Percentiles rank a stretch among this genome's conserved stretches.
Conservation (phyloP, 2,888 invertebrate species). For the Autographa gamma region DNA sequence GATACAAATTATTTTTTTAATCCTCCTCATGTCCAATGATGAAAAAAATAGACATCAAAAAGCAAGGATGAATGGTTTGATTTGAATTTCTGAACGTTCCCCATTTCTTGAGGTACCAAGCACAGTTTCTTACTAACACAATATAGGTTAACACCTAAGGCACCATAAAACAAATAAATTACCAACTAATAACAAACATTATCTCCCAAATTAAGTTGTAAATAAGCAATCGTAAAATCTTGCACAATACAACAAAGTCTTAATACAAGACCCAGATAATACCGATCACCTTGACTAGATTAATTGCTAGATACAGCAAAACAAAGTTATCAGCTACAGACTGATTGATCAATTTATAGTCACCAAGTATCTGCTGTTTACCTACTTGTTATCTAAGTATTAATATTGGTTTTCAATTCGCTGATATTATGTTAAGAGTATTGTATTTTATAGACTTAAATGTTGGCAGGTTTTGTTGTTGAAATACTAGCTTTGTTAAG, state of each 20-base stretch:
- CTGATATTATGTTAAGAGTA: background rate
- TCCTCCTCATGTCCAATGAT: background rate
- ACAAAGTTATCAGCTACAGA: slow-evolving; percentile 35
- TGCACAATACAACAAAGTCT: slow-evolving; percentile 13
- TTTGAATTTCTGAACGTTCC: no score
- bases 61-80: no score
- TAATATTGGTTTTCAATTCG: background rate
- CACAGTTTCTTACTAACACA: no score
- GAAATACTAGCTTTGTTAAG: no score
- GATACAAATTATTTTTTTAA: background rate
- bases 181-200: background rate
- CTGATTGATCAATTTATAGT: slow-evolving; percentile 54
- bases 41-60: background rate
- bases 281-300: slow-evolving; percentile 45
- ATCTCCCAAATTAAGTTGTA: slow-evolving; percentile 2
- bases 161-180: background rate
- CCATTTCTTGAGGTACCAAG: no score
- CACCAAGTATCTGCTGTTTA: slow-evolving; percentile 22
- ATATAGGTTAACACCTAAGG: no score
- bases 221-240: slow-evolving; percentile 1
- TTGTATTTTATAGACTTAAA: background rate
- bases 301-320: slow-evolving; percentile 34
- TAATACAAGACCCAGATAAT: slow-evolving; percentile 40
- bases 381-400: background rate
- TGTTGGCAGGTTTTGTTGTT: no score